Base-by-base conservation (phyloP, 2,797 vertebrate genomes). In the Lepus oiostolus region DNA sequence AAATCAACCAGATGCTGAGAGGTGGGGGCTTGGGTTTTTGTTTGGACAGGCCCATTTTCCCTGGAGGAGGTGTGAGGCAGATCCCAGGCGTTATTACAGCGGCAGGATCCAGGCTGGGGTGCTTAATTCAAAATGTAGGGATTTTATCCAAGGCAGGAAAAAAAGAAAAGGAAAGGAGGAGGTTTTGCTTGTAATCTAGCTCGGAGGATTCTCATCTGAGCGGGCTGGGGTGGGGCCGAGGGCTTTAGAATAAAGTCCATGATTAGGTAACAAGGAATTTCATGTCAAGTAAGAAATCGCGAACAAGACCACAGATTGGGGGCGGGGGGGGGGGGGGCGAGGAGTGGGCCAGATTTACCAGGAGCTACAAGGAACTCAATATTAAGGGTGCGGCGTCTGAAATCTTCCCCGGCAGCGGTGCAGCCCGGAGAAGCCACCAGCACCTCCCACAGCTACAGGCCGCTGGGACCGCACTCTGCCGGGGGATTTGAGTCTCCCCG, bases 211-310 rank as follows among this genome's bases (percentile, higher is more conserved):
- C 71, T 94, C 90, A 7, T 70, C 17, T 58, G 82, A 86, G 71
- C 70, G 30, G 76, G 54, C 87, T 4, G 9, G 90, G 26, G 30
- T 5, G 47, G 70, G 17, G 54, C 10, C 10, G 35, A 30, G 9
- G 5, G 21, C 77, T 91, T 6, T 21, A 84, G 21, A 58, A 19
- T 38, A 42, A 82, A 72, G 88, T 84, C 79, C 32, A 14, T 70
- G 96, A 97, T 98, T 97, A 93, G 96, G 95, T 95, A 97, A 97
- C 96, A 97, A 95, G 97, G 96, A 96, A 97, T 98, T 97, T 97
- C 96, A 96, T 7, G 21, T 98, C 97, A 95, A 96, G 96, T 85
- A 97, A 94, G 96, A 97, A 98, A 97, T 92, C 96, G 82, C 0
- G 76, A 97, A 97, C 94, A 94, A 95, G 94, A 89, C 96, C 68